Conservation (phyloP, 2,113 vertebrate genomes). For the Esox niger region DNA sequence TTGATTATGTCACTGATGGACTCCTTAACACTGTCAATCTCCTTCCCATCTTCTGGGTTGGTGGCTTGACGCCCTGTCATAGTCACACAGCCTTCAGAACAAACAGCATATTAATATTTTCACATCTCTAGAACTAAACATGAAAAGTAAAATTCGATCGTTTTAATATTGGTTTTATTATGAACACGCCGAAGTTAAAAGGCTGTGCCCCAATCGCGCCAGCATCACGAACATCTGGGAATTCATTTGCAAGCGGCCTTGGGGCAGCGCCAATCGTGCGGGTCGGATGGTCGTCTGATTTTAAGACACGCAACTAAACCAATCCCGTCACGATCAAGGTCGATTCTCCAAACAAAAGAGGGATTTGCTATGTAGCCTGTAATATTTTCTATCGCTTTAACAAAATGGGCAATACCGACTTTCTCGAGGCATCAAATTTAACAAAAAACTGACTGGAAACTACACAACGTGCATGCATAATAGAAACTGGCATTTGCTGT, state of each 20-base stretch:
- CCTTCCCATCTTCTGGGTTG: conserved; percentile 60
- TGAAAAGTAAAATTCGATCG: neutral
- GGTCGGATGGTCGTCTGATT: conserved; percentile 17
- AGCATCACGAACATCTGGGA: conserved; percentile 54
- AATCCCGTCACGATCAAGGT: conserved; percentile 11
- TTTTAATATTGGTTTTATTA: neutral
- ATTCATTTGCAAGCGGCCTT: conserved; percentile 47
- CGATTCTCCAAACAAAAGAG: conserved; percentile 40
- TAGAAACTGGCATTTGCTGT: too few relatives aligned
- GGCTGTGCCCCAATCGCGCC: neutral
- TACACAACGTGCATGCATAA: too few relatives aligned
- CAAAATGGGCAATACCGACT: too few relatives aligned
- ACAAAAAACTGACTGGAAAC: neutral
- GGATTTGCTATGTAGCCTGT: too few relatives aligned
- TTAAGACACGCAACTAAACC: conserved; percentile 33
- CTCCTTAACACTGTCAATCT: conserved; percentile 75
- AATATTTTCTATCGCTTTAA: neutral
- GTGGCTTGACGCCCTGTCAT: conserved; percentile 67
- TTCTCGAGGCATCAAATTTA: neutral
- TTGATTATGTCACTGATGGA: conserved; percentile 76
- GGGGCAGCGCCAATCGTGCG: conserved; percentile 45
- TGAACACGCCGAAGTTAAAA: conserved; percentile 6
- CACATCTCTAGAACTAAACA: neutral
- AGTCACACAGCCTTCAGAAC: conserved; percentile 48
- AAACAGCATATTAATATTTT: conserved; percentile 3